phyloP scores from a whole-genome alignment of 2,888 invertebrate species.

The Pandemis heparana region DNA sequence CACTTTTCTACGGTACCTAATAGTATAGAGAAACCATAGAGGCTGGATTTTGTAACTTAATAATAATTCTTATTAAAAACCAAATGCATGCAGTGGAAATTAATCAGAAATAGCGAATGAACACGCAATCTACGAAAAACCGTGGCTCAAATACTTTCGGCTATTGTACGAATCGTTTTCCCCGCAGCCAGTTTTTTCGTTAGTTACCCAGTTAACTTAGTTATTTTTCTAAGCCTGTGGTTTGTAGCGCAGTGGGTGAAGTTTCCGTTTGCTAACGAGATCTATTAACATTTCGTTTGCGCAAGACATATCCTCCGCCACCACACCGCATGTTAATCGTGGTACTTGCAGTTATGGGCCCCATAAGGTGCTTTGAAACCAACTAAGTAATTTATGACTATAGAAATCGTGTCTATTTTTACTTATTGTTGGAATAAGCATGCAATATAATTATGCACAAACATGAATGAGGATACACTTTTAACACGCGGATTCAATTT shows the following conservation, averaged over 20 bases:
- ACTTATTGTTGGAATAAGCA: neutral
- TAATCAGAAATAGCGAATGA: too few relatives aligned
- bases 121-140: neutral
- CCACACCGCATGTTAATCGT: constrained; percentile 24
- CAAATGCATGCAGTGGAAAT: too few relatives aligned
- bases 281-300: constrained; percentile 31
- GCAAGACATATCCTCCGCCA: constrained; percentile 20
- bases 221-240: constrained; percentile 9
- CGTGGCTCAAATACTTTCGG: neutral
- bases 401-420: neutral
- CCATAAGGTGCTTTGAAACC: neutral
- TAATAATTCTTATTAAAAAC: too few relatives aligned
- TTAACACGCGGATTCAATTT: too few relatives aligned
- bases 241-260: constrained; percentile 21
- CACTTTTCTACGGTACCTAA: too few relatives aligned
- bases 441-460: too few relatives aligned
- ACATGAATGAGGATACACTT: too few relatives aligned
- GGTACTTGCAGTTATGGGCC: neutral
- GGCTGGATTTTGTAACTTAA: too few relatives aligned
- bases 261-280: constrained; percentile 31
- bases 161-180: neutral
- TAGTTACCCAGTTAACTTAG: neutral
- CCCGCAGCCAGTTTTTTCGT: neutral
- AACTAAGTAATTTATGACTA: neutral
- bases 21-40: too few relatives aligned